Evolutionary conservation across 2,113 vertebrate genomes (phyloP).

Genomic region (Melanerpes formicivorus): DNA sequence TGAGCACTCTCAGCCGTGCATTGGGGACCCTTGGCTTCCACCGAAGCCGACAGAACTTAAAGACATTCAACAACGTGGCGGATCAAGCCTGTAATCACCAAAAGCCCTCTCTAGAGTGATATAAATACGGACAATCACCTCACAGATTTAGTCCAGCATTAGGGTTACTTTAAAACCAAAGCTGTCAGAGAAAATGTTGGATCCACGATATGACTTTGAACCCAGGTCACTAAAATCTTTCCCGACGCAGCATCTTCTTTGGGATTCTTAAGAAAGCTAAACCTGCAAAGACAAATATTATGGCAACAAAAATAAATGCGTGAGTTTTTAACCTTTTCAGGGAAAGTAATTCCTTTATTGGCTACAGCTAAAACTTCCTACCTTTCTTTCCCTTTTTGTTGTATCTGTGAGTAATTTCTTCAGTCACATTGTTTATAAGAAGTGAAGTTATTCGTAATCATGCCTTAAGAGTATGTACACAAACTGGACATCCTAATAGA

Average conservation of each 20-base stretch:
- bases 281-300: conserved; percentile 86
- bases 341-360: conserved; percentile 83
- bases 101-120: conserved; percentile 61
- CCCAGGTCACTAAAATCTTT: conserved; percentile 73
- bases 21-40: conserved; percentile 10
- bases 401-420: conserved; percentile 90
- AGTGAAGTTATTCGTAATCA: conserved; percentile 92
- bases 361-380: conserved; percentile 82
- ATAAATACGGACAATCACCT: conserved; percentile 70
- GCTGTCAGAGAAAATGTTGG: conserved; percentile 61
- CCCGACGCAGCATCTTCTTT: conserved; percentile 66
- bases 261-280: conserved; percentile 79
- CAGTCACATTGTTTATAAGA: conserved; percentile 92
- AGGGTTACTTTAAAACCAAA: conserved; percentile 63
- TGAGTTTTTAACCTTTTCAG: conserved; percentile 86
- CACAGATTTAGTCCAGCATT: conserved; percentile 61
- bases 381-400: conserved; percentile 87
- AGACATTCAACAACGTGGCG: background rate
- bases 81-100: conserved; percentile 43
- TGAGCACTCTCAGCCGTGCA: background rate
- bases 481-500: conserved; percentile 91
- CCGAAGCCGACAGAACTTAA: background rate
- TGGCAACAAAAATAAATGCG: conserved; percentile 82
- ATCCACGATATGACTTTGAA: conserved; percentile 72
- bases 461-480: conserved; percentile 93